Base-by-base conservation (phyloP, 2,888 invertebrate species). In the Nomada flava region DNA sequence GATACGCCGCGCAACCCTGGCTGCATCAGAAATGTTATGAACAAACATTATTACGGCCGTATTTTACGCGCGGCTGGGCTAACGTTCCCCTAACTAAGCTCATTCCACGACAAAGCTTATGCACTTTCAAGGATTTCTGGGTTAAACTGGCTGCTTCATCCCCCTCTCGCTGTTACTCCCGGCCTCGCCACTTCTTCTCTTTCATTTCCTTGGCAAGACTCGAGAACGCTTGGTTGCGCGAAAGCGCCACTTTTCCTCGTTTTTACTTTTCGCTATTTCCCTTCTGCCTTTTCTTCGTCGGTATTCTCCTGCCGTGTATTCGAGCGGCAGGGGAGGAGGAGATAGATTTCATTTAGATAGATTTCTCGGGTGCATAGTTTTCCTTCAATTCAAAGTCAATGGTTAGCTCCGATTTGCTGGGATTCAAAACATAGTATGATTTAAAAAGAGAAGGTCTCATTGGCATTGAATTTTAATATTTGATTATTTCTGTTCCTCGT, bases 21-120 rank as follows among this genome's bases (percentile, higher is more conserved):
- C 55, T 59, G 79, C 79, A 82, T 82, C 80, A 79, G 79, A 84
- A 84, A 83, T 80, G 63, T 72, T 74, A 77, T 53, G 79, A 84
- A 83, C 86, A 85, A 89, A 89, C 88, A 86, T 89, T 90, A 89
- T 91, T 90, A 91, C 87, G 86, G 76, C 82, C 82, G 85, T 88
- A 90, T 91, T 92, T 91, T 88, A 91, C 87, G 89, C 89, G 81
- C 82, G 82, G 88, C 72, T 79, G 83, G 81, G 83, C 83, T 88
- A 88, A 89, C 89, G 88, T 88, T 78, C 85, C 84, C 83, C 86
- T 90, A 91, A 90, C 90, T 89, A 89, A 91, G 90, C 90, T 90
- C 89, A 89, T 91, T 91, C 79, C 85, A 82, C 85, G 89, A 89
- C 90, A 91, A 90, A 91, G 90, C 90, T 90, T 86, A 86, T 90